A percentile compares a stretch with the other conserved stretches of the same genome.
These are phyloP conservation scores for Rhizoglyphus robini DNA, from an alignment of 1,140 invertebrate genomes.

Conservation along the genomic window DNA sequence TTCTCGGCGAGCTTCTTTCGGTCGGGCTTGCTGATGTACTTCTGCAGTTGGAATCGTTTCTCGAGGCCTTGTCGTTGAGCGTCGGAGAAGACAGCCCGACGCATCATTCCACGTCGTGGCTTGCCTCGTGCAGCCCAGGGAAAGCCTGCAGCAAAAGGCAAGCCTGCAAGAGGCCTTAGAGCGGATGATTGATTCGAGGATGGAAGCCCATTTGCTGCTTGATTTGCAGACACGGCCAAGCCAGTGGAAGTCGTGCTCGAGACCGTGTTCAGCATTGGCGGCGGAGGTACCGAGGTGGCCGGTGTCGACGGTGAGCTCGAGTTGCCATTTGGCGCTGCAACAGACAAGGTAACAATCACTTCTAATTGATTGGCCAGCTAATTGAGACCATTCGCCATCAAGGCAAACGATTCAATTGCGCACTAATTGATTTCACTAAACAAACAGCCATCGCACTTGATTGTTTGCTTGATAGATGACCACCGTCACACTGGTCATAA, in stretches of 20 bases:
- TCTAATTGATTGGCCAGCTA: slow-evolving; percentile 6
- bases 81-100: slow-evolving; percentile 82
- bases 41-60: slow-evolving; percentile 87
- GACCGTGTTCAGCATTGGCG: slow-evolving; percentile 8
- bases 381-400: not conserved
- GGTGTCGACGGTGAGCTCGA: not conserved
- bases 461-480: not conserved
- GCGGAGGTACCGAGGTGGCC: not conserved
- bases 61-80: slow-evolving; percentile 84
- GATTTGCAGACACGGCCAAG: not conserved
- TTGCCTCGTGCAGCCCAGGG: slow-evolving; percentile 57
- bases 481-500: too few species aligned
- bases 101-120: slow-evolving; percentile 76
- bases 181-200: slow-evolving; percentile 1
- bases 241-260: not conserved
- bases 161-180: not conserved
- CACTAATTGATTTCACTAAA: not conserved
- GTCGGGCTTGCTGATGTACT: slow-evolving; percentile 95
- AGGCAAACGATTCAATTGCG: not conserved
- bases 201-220: not conserved
- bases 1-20: slow-evolving; percentile 88
- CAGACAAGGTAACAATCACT: not conserved
- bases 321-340: slow-evolving; percentile 1
- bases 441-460: not conserved
- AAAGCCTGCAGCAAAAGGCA: slow-evolving; percentile 39